Conservation (phyloP, 2,797 vertebrate genomes). For the Cacajao melanocephalus region DNA sequence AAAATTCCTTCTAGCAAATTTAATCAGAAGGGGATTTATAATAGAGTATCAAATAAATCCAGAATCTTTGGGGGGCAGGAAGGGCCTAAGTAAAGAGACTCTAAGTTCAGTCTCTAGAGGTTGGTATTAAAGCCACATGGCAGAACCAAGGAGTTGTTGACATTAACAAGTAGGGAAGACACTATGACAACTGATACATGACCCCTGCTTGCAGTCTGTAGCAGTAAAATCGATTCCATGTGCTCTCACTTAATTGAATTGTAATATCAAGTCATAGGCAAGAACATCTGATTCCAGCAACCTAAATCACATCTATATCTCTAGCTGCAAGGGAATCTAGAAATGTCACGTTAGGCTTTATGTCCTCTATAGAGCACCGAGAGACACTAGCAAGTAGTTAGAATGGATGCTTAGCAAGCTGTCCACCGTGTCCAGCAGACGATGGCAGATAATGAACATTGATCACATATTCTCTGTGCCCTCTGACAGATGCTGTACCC, state of each 20-base stretch:
- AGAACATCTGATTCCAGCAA: background rate
- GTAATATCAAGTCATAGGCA: background rate
- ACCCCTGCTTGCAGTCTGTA: background rate
- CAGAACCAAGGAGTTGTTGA: background rate
- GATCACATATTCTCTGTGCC: background rate
- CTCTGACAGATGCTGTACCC: background rate
- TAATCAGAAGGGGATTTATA: background rate
- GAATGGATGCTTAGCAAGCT: background rate
- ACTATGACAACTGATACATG: background rate
- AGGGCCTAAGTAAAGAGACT: background rate
- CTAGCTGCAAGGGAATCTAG: constrained; percentile 36
- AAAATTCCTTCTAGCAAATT: background rate
- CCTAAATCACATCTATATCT: background rate
- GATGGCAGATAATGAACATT: background rate
- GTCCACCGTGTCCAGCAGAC: background rate
- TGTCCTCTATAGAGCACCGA: background rate
- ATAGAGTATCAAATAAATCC: background rate
- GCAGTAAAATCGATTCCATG: background rate
- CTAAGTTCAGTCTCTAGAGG: background rate
- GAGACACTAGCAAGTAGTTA: background rate
- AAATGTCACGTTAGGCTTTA: background rate
- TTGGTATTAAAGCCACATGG: background rate
- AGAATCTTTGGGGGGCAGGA: background rate
- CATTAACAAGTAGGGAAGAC: background rate
- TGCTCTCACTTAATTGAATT: background rate